Evolutionary conservation across 2,888 invertebrate genomes (phyloP).

Genomic region (Drosophila mayaguana): DNA sequence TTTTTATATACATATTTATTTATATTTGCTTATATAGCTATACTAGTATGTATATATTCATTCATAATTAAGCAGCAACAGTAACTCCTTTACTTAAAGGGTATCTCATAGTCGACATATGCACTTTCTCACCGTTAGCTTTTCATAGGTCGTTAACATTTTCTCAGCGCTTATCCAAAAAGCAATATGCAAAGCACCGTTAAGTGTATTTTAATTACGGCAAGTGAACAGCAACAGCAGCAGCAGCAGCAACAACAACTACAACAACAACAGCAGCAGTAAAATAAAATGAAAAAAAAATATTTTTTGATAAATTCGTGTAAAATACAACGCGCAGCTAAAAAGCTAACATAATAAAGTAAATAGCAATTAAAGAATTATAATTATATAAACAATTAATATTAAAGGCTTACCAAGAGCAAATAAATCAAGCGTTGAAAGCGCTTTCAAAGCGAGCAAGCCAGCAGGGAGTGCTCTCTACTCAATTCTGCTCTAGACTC

Average conservation of each 20-base stretch:
- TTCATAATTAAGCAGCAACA: too few species aligned
- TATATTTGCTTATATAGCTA: background rate
- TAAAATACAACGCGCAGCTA: conserved; percentile 28
- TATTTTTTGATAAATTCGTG: conserved; percentile 6
- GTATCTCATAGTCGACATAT: background rate
- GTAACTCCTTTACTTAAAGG: background rate
- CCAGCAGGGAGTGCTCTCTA: background rate
- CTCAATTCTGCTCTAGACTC: too few species aligned
- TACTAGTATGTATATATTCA: too few species aligned
- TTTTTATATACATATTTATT: background rate
- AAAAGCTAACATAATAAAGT: conserved; percentile 40
- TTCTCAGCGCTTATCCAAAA: conserved; percentile 30
- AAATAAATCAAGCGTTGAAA: conserved; percentile 7
- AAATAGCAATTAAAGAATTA: conserved; percentile 52
- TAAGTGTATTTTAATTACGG: conserved; percentile 67
- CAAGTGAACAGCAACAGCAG: conserved; percentile 25
- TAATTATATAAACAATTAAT: conserved; percentile 31
- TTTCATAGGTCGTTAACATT: conserved; percentile 65
- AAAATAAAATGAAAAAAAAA: conserved; percentile 1
- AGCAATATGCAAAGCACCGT: conserved; percentile 67
- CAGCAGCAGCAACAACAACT: background rate
- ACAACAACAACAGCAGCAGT: conserved; percentile 13
- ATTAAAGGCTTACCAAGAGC: conserved; percentile 5
- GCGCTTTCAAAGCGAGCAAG: background rate
- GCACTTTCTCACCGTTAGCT: conserved; percentile 13